Conservation (phyloP, 1,140 invertebrate genomes). For the Telenomus remus region DNA sequence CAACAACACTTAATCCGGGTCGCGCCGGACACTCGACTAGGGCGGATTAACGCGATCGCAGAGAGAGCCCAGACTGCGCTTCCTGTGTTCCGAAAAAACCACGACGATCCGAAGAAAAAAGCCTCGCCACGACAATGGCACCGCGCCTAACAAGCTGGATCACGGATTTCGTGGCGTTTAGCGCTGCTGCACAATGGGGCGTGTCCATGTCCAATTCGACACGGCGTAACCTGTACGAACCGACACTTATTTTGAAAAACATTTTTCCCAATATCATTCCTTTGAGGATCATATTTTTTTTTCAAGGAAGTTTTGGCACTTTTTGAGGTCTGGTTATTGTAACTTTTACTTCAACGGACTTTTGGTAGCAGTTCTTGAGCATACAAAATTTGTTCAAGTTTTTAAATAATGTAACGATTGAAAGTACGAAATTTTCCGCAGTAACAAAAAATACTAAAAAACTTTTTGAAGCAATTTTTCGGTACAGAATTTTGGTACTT, state of each 20-base stretch:
- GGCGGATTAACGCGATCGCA: constrained; percentile 44
- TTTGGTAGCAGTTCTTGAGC: no score
- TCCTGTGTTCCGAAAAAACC: constrained; percentile 48
- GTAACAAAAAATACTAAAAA: no score
- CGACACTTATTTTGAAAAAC: neutral
- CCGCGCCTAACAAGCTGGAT: constrained; percentile 68
- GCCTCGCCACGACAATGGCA: constrained; percentile 63
- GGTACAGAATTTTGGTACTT: no score
- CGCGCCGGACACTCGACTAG: constrained; percentile 53
- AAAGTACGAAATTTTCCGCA: no score
- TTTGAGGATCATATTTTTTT: neutral
- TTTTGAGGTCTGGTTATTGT: no score
- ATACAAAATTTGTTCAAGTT: no score
- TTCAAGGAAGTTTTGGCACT: neutral
- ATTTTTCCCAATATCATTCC: neutral
- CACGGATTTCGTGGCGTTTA: constrained; percentile 69
- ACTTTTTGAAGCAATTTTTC: no score
- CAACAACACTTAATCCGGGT: constrained; percentile 64
- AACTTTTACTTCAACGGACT: no score
- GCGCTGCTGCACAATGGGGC: constrained; percentile 61
- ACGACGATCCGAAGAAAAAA: constrained; percentile 57
- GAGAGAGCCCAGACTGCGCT: constrained; percentile 37
- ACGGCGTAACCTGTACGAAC: constrained; percentile 42
- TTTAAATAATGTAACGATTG: no score
- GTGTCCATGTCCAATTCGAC: constrained; percentile 40